Conservation (phyloP, 2,113 vertebrate species). For the Callaeas wilsoni region DNA sequence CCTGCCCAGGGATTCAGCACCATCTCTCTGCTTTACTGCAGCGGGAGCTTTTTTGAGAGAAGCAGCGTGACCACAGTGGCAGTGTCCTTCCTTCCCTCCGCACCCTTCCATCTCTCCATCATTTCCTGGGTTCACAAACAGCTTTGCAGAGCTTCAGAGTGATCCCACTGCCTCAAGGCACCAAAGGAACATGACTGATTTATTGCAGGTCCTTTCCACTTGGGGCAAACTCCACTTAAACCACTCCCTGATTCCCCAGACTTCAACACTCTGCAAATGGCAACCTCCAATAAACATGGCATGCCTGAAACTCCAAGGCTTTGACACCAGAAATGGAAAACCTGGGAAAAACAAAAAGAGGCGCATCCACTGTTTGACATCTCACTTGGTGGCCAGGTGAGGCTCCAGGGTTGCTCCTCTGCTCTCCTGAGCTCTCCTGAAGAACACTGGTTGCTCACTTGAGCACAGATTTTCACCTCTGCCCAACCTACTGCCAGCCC, state of each 20-base stretch:
- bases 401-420: background rate
- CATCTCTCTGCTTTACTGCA: background rate
- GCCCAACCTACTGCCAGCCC: background rate
- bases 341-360: background rate
- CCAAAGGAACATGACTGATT: background rate
- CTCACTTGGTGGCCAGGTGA: background rate
- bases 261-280: background rate
- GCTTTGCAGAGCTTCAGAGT: background rate
- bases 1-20: background rate
- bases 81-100: background rate
- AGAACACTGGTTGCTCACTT: background rate
- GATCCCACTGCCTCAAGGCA: background rate
- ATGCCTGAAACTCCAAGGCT: background rate
- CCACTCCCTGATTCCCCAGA: background rate
- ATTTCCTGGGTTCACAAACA: background rate
- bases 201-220: background rate
- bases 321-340: background rate
- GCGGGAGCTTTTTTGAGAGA: background rate
- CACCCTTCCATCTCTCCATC: background rate
- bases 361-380: background rate
- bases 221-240: background rate
- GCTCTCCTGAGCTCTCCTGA: background rate
- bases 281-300: background rate
- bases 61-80: fast-evolving
- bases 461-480: background rate